Evolutionary conservation across 2,113 vertebrate species (phyloP).

Genomic region (Prochilodus magdalenae): DNA sequence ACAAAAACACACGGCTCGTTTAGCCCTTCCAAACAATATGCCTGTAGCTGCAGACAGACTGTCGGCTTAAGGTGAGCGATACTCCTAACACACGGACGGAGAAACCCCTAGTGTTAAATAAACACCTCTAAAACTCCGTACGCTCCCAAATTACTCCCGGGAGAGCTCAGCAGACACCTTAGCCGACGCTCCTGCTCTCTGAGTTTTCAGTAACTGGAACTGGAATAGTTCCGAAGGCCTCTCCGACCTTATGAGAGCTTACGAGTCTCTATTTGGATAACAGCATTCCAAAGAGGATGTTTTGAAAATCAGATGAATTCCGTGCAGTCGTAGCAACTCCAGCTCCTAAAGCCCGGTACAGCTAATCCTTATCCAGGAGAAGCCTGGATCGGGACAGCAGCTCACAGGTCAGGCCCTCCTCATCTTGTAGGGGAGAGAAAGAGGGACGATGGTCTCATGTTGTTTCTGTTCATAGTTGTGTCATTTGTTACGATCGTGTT

Average conservation of each 20-base stretch:
- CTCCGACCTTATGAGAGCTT: neutral
- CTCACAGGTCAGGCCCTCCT: slow-evolving; percentile 1
- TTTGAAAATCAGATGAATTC: neutral
- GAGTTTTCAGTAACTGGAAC: too few relatives aligned
- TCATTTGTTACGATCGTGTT: too few relatives aligned
- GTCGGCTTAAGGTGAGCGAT: neutral
- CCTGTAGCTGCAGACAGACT: neutral
- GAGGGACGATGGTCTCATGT: neutral
- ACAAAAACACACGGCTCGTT: neutral
- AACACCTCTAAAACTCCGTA: too few relatives aligned
- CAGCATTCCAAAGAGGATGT: neutral
- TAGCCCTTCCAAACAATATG: neutral
- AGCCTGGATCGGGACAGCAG: neutral
- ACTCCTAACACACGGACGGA: neutral
- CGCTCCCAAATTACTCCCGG: too few relatives aligned
- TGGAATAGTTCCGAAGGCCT: neutral
- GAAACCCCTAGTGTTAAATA: neutral
- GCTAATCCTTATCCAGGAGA: neutral
- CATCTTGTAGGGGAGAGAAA: neutral
- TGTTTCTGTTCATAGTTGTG: neutral
- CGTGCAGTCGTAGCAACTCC: neutral
- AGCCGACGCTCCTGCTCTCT: too few relatives aligned
- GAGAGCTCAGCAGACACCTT: too few relatives aligned
- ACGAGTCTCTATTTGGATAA: neutral
- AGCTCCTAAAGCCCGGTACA: neutral